Evolutionary conservation across 2,888 invertebrate genomes (phyloP).

Genomic region (Leucophora obtusa): DNA sequence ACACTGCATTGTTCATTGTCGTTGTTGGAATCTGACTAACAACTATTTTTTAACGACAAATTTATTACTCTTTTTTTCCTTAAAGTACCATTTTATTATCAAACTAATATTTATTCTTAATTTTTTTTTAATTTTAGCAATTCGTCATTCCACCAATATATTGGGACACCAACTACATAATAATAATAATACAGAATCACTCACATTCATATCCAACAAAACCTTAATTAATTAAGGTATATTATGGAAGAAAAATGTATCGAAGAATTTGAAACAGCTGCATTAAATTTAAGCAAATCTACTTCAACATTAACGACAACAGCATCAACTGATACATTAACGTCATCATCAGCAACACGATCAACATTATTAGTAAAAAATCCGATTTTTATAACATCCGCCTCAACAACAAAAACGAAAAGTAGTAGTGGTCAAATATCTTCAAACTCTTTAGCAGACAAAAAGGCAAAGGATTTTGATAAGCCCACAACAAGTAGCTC

Average conservation of each 20-base stretch:
- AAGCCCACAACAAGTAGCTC: conserved; percentile 64
- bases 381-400: conserved; percentile 22
- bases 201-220: not conserved
- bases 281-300: conserved; percentile 61
- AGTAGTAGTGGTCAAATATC: conserved; percentile 43
- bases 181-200: not conserved
- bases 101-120: no score
- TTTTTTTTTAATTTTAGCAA: conserved; percentile 7
- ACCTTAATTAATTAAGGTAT: conserved; percentile 62
- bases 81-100: no score
- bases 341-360: conserved; percentile 50
- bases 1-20: no score
- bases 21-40: no score
- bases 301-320: conserved; percentile 58
- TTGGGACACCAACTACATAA: no score
- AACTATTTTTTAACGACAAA: no score
- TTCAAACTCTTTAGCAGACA: conserved; percentile 39
- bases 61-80: no score
- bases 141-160: not conserved
- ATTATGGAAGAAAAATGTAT: conserved; percentile 78
- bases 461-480: conserved; percentile 49
- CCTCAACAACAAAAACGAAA: conserved; percentile 44
- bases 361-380: conserved; percentile 21
- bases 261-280: conserved; percentile 69
- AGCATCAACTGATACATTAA: conserved; percentile 38